Conservation (phyloP, 2,113 vertebrate genomes). For the Tupaia tana region DNA sequence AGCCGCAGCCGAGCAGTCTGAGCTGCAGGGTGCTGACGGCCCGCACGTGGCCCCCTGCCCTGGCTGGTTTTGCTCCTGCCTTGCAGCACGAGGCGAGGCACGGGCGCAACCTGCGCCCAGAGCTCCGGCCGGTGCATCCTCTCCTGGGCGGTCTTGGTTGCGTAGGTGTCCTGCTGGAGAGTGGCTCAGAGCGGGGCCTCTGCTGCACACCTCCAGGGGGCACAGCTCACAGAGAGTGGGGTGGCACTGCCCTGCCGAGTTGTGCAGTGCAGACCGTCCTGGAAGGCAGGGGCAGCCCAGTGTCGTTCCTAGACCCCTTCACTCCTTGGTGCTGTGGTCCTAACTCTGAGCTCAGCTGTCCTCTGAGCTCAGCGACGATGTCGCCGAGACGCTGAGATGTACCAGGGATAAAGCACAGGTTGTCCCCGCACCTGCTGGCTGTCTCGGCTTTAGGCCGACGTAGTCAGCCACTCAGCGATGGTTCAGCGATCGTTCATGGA, state of each 20-base stretch:
- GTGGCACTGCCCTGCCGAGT: not conserved
- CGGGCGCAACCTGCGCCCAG: not conserved
- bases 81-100: not conserved
- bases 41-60: not conserved
- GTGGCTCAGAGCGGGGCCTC: not conserved
- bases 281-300: not conserved
- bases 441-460: too few relatives aligned
- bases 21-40: not conserved
- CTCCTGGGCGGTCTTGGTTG: not conserved
- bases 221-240: not conserved
- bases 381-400: not conserved
- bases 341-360: not conserved
- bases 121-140: not conserved
- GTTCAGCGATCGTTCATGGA: not conserved
- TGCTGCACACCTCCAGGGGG: not conserved
- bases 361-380: not conserved
- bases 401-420: not conserved
- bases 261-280: not conserved
- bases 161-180: not conserved
- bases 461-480: too few relatives aligned
- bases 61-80: conserved; percentile 3
- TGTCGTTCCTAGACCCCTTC: not conserved
- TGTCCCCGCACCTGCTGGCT: not conserved
- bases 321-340: not conserved
- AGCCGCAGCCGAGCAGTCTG: conserved; percentile 62